Base-by-base conservation (phyloP, 30 jellyfish, hydroid and myxozoan genomes). In the Clytia hemisphaerica region DNA sequence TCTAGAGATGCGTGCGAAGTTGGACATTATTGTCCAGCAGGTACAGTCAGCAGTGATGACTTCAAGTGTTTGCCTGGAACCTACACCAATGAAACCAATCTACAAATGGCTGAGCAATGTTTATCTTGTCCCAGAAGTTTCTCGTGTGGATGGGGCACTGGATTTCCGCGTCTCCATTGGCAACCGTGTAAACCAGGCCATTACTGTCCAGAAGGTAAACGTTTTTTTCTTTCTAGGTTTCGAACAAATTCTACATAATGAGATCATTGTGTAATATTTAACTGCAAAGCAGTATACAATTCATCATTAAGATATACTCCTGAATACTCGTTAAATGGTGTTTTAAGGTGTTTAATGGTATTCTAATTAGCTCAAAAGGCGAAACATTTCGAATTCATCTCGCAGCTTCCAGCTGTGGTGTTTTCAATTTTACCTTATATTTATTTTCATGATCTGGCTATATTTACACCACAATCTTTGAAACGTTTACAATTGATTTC, bases 21-120 rank as follows among this genome's bases (percentile, higher is more conserved):
- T 34, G 97, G 97, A 1, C 61, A 79, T 64, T 88, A 88, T 61
- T 88, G 97, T 45, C 97, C 97, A 18, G 74, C 82, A 44, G 97
- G 97, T 1, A 86, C 96, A 42, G 80, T 88, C 0, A 64, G 78
- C 6, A 80, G 77, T 42, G 75, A 72, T 9, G 94, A 88, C 70
- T 88, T 70, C 40, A 84, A 94, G 2, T 88, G 97, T 72, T 94
- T 94, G 36, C 97, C 97, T 2, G 97, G 97, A 4, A 81, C 93
- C 12, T 88, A 88, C 71, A 88, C 97, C 1, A 88, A 88, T 70
- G 68, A 83, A 18, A 88, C 97, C 7, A 53, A 72, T 38, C 69
- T 88, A 37, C 66, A 74, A 44, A 69, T 85, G 42, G 86, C 96
- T 37, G 96, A 86, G 57, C 94, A 86, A 45, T 86, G 96, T 54